These are phyloP conservation scores for Cryptus armator DNA, from an alignment of 2,888 invertebrate genomes.

Conservation along the genomic window DNA sequence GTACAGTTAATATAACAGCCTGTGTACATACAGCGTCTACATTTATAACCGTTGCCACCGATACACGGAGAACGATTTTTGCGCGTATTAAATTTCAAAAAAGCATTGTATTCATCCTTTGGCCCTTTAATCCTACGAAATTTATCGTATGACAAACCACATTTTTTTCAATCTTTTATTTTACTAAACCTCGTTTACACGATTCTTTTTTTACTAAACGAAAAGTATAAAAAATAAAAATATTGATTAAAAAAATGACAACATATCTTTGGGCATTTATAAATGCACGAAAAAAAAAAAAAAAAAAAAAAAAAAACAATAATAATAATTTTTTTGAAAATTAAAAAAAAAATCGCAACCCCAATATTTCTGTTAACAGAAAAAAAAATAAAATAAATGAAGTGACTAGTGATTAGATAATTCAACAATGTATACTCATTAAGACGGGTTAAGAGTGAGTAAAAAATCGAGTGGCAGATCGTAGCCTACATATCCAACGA, in stretches of 20 bases:
- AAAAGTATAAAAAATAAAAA: no score
- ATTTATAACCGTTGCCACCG: neutral
- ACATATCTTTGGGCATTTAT: no score
- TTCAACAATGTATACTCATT: neutral
- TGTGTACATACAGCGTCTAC: neutral
- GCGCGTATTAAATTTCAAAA: neutral
- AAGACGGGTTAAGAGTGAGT: neutral
- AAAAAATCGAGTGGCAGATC: neutral
- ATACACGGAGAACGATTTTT: no score
- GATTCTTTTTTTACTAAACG: no score
- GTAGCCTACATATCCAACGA: slow-evolving; percentile 14
- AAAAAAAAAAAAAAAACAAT: neutral
- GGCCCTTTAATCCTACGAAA: no score
- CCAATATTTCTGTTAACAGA: no score
- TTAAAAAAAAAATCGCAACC: no score
- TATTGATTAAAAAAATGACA: no score
- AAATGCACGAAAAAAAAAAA: no score
- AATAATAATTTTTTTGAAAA: neutral
- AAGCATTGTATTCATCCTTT: neutral
- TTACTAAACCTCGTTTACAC: no score
- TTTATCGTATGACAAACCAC: no score
- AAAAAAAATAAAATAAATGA: neutral
- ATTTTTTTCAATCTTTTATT: no score
- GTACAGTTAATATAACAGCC: neutral
- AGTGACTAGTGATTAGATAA: neutral